These are phyloP conservation scores for Dendrolimus kikuchii DNA, from an alignment of 1,140 invertebrate genomes.

Conservation along the genomic window DNA sequence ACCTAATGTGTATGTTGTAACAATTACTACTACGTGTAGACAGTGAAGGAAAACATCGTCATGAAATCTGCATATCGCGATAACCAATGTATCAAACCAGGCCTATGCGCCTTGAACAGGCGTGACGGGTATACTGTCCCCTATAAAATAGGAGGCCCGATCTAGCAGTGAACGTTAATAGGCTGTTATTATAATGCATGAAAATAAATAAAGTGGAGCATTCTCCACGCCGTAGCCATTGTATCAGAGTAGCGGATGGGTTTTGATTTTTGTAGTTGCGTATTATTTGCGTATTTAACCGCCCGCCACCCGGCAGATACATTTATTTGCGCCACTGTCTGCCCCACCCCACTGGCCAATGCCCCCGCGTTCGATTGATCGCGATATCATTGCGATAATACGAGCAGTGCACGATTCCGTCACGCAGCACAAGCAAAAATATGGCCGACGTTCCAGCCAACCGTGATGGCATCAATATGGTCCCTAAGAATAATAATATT, in stretches of 20 bases:
- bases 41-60: too few species aligned
- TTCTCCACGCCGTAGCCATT: constrained; percentile 14
- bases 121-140: too few species aligned
- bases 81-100: too few species aligned
- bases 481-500: neutral
- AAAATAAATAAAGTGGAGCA: constrained; percentile 34
- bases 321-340: constrained; percentile 56
- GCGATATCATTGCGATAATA: constrained; percentile 71
- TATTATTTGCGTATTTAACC: constrained; percentile 72
- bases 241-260: constrained; percentile 66
- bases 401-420: constrained; percentile 49
- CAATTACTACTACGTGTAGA: too few species aligned
- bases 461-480: constrained; percentile 13
- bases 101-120: too few species aligned
- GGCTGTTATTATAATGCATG: too few species aligned
- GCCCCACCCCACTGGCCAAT: constrained; percentile 11
- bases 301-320: constrained; percentile 64
- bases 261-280: constrained; percentile 73
- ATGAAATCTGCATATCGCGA: too few species aligned
- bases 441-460: constrained; percentile 32
- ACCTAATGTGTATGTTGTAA: too few species aligned
- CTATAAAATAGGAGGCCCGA: neutral
- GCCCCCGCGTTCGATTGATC: constrained; percentile 62
- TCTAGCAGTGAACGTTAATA: neutral
- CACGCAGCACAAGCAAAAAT: constrained; percentile 41